These are phyloP conservation scores for Gallinago solitaria DNA, from an alignment of 2,797 vertebrate species.

Conservation along the genomic window DNA sequence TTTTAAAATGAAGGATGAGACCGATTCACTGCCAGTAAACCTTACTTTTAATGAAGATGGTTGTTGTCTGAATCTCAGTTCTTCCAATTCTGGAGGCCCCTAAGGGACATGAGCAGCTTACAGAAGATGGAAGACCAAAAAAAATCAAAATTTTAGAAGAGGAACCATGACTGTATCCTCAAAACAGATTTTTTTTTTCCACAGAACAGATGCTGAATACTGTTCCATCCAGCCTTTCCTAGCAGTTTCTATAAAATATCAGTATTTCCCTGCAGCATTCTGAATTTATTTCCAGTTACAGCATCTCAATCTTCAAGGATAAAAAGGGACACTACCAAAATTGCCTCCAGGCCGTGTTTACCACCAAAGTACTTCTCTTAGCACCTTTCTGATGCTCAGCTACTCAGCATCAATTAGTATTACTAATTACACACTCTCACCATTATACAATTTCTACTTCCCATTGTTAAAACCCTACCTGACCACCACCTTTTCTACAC, in stretches of 20 bases:
- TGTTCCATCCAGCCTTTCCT: not conserved
- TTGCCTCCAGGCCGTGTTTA: not conserved
- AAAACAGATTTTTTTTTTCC: not conserved
- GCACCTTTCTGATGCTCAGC: not conserved
- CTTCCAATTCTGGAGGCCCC: not conserved
- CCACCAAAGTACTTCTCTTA: not conserved
- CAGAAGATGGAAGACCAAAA: not conserved
- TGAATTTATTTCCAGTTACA: slow-evolving; percentile 7
- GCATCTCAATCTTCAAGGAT: not conserved
- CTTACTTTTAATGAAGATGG: not conserved
- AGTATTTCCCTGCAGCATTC: not conserved
- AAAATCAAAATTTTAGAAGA: not conserved
- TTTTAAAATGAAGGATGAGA: not conserved
- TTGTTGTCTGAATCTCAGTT: not conserved
- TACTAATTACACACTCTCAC: not conserved
- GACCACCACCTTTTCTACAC: not conserved
- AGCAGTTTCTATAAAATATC: not conserved
- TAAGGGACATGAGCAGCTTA: not conserved
- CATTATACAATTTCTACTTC: not conserved
- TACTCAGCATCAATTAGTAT: not conserved
- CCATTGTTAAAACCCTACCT: not conserved
- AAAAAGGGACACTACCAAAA: not conserved
- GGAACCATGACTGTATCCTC: not conserved
- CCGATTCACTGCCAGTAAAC: not conserved
- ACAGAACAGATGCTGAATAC: not conserved